Base-by-base conservation (phyloP, 2,888 invertebrate species). In the Ellobium chinense region DNA sequence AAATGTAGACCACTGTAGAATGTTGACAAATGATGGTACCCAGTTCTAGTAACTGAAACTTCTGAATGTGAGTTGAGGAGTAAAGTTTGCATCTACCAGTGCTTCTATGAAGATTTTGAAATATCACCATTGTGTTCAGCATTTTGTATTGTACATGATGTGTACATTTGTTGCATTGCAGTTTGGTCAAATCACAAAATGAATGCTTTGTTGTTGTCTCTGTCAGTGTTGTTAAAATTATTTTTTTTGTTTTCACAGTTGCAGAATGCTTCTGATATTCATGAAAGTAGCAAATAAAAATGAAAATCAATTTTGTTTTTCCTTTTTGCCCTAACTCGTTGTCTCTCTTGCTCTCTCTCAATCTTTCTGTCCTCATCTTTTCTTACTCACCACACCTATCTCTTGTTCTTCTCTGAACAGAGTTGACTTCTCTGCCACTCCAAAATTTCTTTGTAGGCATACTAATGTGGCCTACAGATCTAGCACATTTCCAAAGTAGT, bases 101-200 rank as follows among this genome's bases (percentile, higher is more conserved):
- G n/a, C n/a, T n/a, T n/a, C n/a, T n/a, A n/a, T n/a, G n/a, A n/a
- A n/a, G n/a, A n/a, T n/a, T n/a, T n/a, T n/a, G n/a, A n/a, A n/a
- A n/a, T n/a, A 72, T 72, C 72, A 72, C 72, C 72, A 72, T 27
- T 27, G 72, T 72, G 72, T 72, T 72, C 72, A 72, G 3, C 36
- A 36, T 34, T 58, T 58, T n/a, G 5, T 58, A 18, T 58, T 72
- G 56, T 72, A 21, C 54, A 36, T 31, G n/a, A n/a, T n/a, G 7
- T 70, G 69, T 70, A 24, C 1, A 60, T 72, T 34, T 58, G 58
- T n/a, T 58, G 72, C 72, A 70, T 34, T 56, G 70, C 31, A 56
- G 56, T 2, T 12, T 29, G 27, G 34, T 72, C 58, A 46, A 46
- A 46, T n/a, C 7, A 46, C 18, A 46, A 46, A 18, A 18, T 65